Evolutionary conservation across 2,113 vertebrate species (phyloP), one percentile per base, ranked within the genome.

Genomic region (Lophura nycthemera): DNA sequence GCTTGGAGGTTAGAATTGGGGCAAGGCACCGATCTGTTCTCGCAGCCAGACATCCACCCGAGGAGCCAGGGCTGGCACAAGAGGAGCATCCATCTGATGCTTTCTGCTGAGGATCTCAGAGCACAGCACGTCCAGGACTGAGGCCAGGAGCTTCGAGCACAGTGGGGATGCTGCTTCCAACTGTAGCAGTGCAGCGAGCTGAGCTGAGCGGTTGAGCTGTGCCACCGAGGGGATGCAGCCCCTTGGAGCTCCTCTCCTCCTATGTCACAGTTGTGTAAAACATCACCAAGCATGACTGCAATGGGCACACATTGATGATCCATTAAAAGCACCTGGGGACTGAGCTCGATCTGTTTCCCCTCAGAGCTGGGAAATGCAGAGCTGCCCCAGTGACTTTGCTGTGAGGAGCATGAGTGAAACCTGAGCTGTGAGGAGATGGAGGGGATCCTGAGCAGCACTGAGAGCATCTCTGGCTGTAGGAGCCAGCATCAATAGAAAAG

Each of bases 1-100:
- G 42, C 87, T 43, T 20, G 75, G 64, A 90, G 85, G 56, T 67
- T 69, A 45, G 83, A 42, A 67, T 77, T 5, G 4, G 42, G 72
- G 29, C 69, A 74, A 61, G 71, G 71, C 48, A 74, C 34, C 88
- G 92, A 92, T 66, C 86, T 90, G 78, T 47, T 89, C 82, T 18
- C 0, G 1, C 69, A 69, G 69, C n/a, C 82, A 82, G 78, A 7
- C 0, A 0, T 40, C 36, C 34, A 9, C 64, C 64, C 0, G 1
- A 70, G 64, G 36, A 76, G 34, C 21, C 73, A 11, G 66, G 85
- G 75, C 64, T 67, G 79, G 47, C 63, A 60, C 47, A 56, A 2
- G 4, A 48, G 66, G 40, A 20, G 48, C 66, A 65, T 50, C 69
- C 79, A 56, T 66, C 64, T 76, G 89, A 76, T 0, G 4, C 71